Evolutionary conservation across 2,797 vertebrate species (phyloP), one percentile per base, ranked within the genome.

Genomic region (Octomys mimax): DNA sequence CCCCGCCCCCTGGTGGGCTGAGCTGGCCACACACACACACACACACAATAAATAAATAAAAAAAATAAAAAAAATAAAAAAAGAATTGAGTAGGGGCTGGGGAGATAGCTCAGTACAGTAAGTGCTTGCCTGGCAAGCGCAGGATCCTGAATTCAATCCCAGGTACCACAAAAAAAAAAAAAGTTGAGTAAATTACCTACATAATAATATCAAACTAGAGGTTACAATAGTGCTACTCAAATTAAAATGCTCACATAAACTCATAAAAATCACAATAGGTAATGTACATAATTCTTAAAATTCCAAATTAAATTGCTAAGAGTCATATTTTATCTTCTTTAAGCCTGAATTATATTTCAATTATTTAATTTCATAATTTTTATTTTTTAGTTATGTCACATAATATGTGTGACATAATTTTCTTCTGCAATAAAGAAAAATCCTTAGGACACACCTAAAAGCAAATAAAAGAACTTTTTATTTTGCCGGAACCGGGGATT

Each of bases 121-220:
- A 4, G 54, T 70, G 24, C 93, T 93, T 91, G 49, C 12, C 16
- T n/a, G 64, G 83, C 19, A 64, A 49, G 46, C 6, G 46, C 39
- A 42, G 39, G 39, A 5, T 42, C 46, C 46, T 49, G 46, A 49
- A 10, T 49, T 49, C 46, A 10, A 49, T 49, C 46, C 46, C 46
- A 5, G 46, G 46, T 7, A 7, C 10, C 46, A 49, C 6, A 49
- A 49, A 49, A 49, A 49, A 49, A 49, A 49, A 49, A 49, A 49
- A 49, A 49, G 95, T 95, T 97, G 83, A 94, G 89, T 98, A 89
- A 96, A 97, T 81, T 81, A 91, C 81, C 87, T n/a, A 19, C 96
- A 94, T 92, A 97, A 92, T 90, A 3, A 46, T 0, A 54, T 10
- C 11, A 82, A 79, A 75, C 39, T 95, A 97, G 73, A 96, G 39